These are phyloP conservation scores for Potorous gilbertii DNA, from an alignment of 2,797 vertebrate species.

Conservation along the genomic window DNA sequence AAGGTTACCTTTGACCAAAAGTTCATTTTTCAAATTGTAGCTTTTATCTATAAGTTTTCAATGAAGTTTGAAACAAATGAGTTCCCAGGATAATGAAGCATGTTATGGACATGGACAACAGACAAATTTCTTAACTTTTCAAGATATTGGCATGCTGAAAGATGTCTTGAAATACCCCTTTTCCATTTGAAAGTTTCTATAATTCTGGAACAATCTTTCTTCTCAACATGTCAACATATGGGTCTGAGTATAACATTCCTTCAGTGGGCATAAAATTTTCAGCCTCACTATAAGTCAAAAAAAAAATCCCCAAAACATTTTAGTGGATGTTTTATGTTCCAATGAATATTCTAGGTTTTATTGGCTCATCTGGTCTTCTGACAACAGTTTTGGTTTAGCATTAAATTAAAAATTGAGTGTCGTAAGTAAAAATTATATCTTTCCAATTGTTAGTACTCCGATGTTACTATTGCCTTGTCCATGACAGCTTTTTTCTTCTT, in stretches of 20 bases:
- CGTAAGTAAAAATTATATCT: too few species aligned
- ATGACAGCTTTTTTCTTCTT: too few species aligned
- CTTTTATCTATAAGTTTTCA: background rate
- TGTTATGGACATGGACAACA: background rate
- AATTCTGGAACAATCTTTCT: background rate
- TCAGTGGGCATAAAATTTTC: background rate
- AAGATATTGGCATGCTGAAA: background rate
- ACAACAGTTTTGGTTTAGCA: too few species aligned
- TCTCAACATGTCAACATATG: background rate
- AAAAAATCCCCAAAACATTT: constrained; percentile 11
- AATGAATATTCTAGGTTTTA: too few species aligned
- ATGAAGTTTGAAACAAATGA: background rate
- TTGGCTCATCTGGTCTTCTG: too few species aligned
- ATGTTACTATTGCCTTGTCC: too few species aligned
- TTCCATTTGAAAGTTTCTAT: background rate
- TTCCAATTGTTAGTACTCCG: too few species aligned
- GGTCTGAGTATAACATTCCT: background rate
- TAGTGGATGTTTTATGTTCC: too few species aligned
- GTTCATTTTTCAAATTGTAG: background rate
- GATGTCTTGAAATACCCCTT: background rate
- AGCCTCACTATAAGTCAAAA: background rate
- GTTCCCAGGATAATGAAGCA: background rate
- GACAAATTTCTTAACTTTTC: background rate
- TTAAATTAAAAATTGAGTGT: too few species aligned
- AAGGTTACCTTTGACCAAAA: background rate